phyloP scores from a whole-genome alignment of 1,140 invertebrate genomes.

The Druon quercuslanigerum region DNA sequence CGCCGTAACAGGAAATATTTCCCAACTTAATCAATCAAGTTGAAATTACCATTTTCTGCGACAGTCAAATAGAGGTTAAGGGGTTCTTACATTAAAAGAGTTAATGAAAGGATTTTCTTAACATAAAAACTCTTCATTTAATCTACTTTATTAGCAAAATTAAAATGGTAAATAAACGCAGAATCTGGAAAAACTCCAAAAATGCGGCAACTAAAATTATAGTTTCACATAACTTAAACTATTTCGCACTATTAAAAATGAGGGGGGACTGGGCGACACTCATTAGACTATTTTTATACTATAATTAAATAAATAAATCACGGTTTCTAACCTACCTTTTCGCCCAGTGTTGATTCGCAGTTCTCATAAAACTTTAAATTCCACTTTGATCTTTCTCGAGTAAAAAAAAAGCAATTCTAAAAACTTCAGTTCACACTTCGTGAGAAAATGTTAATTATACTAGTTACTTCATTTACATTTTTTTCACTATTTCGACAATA shows the following conservation, averaged over 20 bases:
- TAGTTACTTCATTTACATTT: conserved; percentile 19
- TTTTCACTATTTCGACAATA: neutral
- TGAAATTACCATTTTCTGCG: too few species aligned
- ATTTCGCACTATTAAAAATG: neutral
- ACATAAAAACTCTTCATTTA: neutral
- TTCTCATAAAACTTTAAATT: conserved; percentile 5
- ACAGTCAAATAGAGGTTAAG: too few species aligned
- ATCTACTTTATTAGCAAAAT: neutral
- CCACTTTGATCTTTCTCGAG: neutral
- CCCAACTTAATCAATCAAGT: neutral
- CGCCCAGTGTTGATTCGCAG: neutral
- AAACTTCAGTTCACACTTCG: neutral
- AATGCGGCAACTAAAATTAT: neutral
- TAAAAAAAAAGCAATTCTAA: neutral
- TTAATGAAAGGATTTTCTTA: neutral
- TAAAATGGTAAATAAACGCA: neutral
- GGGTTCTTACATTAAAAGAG: too few species aligned
- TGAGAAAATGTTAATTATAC: conserved; percentile 19
- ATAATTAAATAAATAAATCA: conserved; percentile 2
- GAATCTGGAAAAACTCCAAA: neutral
- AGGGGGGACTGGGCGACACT: neutral
- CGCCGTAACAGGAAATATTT: neutral
- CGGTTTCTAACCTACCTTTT: neutral
- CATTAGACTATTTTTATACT: neutral
- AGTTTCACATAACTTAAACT: neutral